Base-by-base conservation (phyloP, 2,888 invertebrate species). In the Sturmia bella region DNA sequence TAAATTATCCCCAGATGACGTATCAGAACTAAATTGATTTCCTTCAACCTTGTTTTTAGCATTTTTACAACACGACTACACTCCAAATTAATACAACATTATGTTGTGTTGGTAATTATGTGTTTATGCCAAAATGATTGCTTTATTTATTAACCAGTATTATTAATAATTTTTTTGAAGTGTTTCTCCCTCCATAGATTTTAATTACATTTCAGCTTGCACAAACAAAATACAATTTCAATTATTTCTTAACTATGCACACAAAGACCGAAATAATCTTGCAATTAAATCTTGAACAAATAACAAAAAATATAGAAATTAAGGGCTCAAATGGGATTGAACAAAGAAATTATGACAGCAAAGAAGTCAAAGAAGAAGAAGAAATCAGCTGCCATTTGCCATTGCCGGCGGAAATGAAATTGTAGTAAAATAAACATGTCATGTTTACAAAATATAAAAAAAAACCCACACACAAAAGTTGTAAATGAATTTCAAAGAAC, bases 351-450 rank as follows among this genome's bases (percentile, higher is more conserved):
- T 32, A 39, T 15, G 13, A 5, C 7, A 63, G 17, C 0, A 3
- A 37, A 27, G 21, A 27, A 37, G 24, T 37, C 39, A 37, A 66
- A 39, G 56, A 17, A 11, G 13, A 54, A 48, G 5, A 45, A 59
- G 64, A 64, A 66, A 13, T 41, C 52, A 70, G 73, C 77, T 82
- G 81, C 78, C 78, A 82, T 41, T 59, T 74, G 52, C 52, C 52
- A 78, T 57, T 64, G 81, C 69, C 69, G 64, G 32, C 45, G 81
- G 81, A 74, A 74, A 69, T 59, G 43, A 68, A 57, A 68, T 32
- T 0, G 27, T 27, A 69, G 69, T 24, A 32, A 63, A 69, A 57
- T 15, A 63, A 56, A 77, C 21, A 45, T 74, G 81, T 78, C 77
- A 77, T 73, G 56, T 56, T 68, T 68, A 63, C 48, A 73, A 73